Evolutionary conservation across 2,113 vertebrate genomes (phyloP), one percentile per base, ranked within the genome.

Genomic region (Silurus meridionalis): DNA sequence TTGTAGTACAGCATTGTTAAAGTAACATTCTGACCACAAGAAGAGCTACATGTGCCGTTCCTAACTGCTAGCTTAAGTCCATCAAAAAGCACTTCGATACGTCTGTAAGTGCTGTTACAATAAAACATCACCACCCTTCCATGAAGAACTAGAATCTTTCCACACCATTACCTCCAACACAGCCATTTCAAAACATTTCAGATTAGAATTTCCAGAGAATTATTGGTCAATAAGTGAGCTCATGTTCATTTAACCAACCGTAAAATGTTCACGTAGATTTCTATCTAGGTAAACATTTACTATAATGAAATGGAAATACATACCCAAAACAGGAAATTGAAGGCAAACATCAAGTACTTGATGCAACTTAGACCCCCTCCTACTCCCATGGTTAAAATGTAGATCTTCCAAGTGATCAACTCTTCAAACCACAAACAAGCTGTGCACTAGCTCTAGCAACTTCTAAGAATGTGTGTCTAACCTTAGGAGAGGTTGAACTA

Each of bases 261-360:
- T 8, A 78, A 78, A 7, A 53, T 79, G n/a, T 28, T 10, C 9
- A 53, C 8, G 6, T 25, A 53, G 25, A 37, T 46, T 28, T 10
- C 55, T 2, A 25, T 37, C 37, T 3, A 37, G 1, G 55, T 19
- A 4, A 58, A 78, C 14, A 25, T 61, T 8, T 48, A 4, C 3
- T 4, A 4, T 14, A 23, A 14, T 19, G 1, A 21, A 37, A 13
- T 25, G 37, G 14, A 71, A 69, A 46, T 48, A 92, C 97, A 74
- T 93, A 98, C 97, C 97, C 97, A 98, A 89, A 97, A 97, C 25
- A 98, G 84, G 89, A 97, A 97, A 91, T 98, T 98, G 93, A 97
- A 98, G 83, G 89, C 92, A 88, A 98, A 97, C 87, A 98, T 91
- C 89, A 97, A 87, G 88, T 97, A 97, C 81, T 97, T 98, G 93